These are phyloP conservation scores for Neelides folsomi DNA, from an alignment of 2,888 invertebrate species.

Conservation along the genomic window DNA sequence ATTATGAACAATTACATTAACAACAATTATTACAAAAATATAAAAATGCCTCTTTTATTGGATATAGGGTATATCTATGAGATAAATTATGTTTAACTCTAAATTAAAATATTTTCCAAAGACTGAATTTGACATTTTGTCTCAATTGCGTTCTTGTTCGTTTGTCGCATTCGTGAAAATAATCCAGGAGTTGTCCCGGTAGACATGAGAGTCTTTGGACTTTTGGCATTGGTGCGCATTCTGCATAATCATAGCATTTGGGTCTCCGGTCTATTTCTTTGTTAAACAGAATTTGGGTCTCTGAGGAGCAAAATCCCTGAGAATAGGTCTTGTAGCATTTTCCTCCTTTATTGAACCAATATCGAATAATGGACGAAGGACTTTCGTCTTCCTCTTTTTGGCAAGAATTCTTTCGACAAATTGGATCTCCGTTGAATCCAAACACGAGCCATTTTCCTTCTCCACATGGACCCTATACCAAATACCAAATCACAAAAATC, in stretches of 20 bases:
- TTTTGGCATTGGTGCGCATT: constrained; percentile 4
- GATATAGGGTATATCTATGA: no score
- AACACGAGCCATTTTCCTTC: constrained; percentile 28
- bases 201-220: constrained; percentile 16
- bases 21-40: no score
- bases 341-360: constrained; percentile 27
- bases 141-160: no score
- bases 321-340: constrained; percentile 25
- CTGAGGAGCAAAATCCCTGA: constrained; percentile 23
- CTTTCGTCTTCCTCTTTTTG: constrained; percentile 8
- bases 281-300: constrained; percentile 21
- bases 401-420: constrained; percentile 23
- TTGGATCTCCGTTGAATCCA: constrained; percentile 20
- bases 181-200: constrained; percentile 12
- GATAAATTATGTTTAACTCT: no score
- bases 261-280: constrained; percentile 24
- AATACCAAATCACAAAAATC: neutral
- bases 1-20: no score
- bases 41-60: no score
- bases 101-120: no score
- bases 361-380: constrained; percentile 21
- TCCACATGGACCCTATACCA: constrained; percentile 25
- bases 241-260: constrained; percentile 18
- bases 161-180: no score
- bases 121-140: no score